Percentiles rank a stretch among this genome's conserved stretches.
Evolutionary conservation across 2,888 invertebrate genomes (phyloP).

Genomic region (Pimpla rufipes): DNA sequence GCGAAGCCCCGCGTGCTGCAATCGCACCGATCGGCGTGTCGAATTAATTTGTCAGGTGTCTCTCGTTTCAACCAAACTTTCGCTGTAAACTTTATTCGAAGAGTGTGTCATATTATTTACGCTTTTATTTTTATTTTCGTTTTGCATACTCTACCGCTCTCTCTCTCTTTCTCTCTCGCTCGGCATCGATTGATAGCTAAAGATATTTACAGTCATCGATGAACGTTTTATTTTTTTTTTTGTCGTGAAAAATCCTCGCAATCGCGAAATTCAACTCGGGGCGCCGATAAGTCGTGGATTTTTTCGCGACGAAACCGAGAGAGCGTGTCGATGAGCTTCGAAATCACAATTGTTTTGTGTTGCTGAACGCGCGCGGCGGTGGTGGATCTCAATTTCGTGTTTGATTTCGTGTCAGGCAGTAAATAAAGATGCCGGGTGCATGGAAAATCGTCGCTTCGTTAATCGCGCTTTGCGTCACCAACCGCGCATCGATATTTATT

Average conservation of each 20-base stretch:
- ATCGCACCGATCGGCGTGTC: conserved; percentile 2
- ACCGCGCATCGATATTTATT: conserved; percentile 50
- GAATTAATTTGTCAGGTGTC: background rate
- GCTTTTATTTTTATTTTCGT: conserved; percentile 23
- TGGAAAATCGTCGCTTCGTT: conserved; percentile 36
- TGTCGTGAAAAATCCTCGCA: conserved; percentile 23
- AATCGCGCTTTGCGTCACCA: conserved; percentile 6
- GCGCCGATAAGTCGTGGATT: conserved; percentile 16
- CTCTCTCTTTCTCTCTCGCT: conserved; percentile 29
- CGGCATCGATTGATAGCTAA: conserved; percentile 53
- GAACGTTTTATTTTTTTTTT: too few relatives aligned
- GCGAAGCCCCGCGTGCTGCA: background rate
- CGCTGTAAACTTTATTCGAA: conserved; percentile 19
- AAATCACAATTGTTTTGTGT: conserved; percentile 37
- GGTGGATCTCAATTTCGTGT: conserved; percentile 15
- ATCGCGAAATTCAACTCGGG: background rate
- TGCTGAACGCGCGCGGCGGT: conserved; percentile 22
- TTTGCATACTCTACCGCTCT: conserved; percentile 11
- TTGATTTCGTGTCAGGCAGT: conserved; percentile 21
- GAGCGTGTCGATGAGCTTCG: conserved; percentile 12
- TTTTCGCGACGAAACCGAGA: conserved; percentile 40
- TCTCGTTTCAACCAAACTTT: background rate
- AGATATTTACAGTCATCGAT: conserved; percentile 59
- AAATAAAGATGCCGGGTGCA: conserved; percentile 18
- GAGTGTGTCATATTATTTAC: background rate